Percentiles rank a stretch among this genome's conserved stretches.
These are phyloP conservation scores for Lophochroa leadbeateri DNA, from an alignment of 2,113 vertebrate species.

Conservation along the genomic window DNA sequence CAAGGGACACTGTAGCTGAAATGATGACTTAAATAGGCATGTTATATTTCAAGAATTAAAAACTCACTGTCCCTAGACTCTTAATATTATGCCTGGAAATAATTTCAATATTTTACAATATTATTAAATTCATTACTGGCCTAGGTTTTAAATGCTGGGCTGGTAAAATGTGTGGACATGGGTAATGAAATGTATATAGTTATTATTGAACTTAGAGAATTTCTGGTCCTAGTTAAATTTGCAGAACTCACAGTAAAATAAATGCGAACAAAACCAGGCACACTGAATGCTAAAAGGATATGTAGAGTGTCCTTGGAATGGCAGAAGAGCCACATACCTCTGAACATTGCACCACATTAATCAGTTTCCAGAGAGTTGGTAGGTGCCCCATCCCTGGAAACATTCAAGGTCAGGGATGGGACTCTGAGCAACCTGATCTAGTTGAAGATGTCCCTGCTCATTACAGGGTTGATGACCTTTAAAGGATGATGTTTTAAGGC, in stretches of 20 bases:
- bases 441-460: neutral
- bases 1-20: neutral
- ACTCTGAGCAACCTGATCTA: neutral
- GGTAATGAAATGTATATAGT: conserved; percentile 12
- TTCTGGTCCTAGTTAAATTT: conserved; percentile 32
- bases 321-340: neutral
- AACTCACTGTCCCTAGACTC: neutral
- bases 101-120: conserved; percentile 4
- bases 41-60: neutral
- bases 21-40: neutral
- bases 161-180: neutral
- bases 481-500: neutral
- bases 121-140: conserved; percentile 16
- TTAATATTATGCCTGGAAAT: conserved; percentile 3
- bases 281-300: neutral
- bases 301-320: neutral
- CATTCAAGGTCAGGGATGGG: neutral
- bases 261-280: neutral
- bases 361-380: neutral
- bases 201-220: conserved; percentile 15
- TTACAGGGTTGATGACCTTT: neutral
- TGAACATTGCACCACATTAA: neutral
- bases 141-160: conserved; percentile 12
- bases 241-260: neutral
- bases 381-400: neutral